Evolutionary conservation across 2,113 vertebrate species (phyloP).

Genomic region (Grantiella picta): DNA sequence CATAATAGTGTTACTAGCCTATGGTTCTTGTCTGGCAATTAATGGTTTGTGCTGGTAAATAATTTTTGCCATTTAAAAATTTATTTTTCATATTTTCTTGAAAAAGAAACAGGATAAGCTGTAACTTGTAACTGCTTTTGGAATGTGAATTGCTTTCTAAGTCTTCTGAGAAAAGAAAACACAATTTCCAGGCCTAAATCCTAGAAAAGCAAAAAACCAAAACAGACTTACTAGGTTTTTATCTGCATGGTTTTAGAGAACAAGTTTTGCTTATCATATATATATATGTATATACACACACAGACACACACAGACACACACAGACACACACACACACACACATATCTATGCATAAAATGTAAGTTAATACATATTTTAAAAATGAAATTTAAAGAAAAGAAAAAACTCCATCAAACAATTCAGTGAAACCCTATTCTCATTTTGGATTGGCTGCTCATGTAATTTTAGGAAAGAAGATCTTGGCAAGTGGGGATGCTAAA

Average conservation of each 20-base stretch:
- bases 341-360: not conserved
- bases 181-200: not conserved
- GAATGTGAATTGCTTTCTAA: not conserved
- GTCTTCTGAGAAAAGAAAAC: slow-evolving; percentile 9
- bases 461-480: not conserved
- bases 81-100: not conserved
- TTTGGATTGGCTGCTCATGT: not conserved
- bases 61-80: not conserved
- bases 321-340: not conserved
- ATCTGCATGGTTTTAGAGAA: not conserved
- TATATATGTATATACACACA: not conserved
- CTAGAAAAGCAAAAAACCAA: not conserved
- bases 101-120: not conserved
- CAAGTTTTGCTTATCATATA: not conserved
- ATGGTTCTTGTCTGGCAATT: not conserved
- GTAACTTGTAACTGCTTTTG: not conserved
- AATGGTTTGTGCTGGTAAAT: not conserved
- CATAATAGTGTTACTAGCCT: not conserved
- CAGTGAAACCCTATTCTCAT: not conserved
- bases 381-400: not conserved
- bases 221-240: not conserved
- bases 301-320: not conserved
- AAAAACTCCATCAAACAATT: not conserved
- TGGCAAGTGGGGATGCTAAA: not conserved
- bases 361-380: not conserved